Conservation (phyloP, 2,113 vertebrate species). For the Fulica atra region DNA sequence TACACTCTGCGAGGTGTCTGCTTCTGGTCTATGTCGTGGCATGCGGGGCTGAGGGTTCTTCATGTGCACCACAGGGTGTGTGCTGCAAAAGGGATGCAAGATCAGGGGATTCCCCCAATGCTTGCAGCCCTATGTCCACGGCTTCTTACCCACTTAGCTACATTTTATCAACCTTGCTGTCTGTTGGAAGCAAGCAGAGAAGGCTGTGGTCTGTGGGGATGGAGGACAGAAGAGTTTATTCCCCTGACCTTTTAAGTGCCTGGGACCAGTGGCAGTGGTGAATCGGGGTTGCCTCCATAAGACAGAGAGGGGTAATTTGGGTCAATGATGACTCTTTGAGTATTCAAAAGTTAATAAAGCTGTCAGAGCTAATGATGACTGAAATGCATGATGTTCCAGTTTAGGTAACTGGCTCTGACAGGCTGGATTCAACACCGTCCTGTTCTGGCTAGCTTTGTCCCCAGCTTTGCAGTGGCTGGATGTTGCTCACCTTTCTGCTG, state of each 20-base stretch:
- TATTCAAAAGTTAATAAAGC: not conserved
- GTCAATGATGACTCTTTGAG: not conserved
- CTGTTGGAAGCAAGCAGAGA: not conserved
- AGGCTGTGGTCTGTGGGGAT: not conserved
- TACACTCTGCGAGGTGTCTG: not conserved
- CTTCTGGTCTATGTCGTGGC: not conserved
- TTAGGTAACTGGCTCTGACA: not conserved
- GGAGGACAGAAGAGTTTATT: not conserved
- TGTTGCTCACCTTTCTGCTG: not conserved
- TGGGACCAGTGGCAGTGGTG: not conserved
- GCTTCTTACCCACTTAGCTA: not conserved
- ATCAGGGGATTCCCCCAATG: not conserved
- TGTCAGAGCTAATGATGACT: not conserved
- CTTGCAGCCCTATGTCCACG: not conserved
- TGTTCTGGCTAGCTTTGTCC: not conserved
- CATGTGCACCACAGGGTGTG: not conserved
- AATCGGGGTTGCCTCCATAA: not conserved
- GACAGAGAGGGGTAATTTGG: not conserved
- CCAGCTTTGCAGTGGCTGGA: not conserved
- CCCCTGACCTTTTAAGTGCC: not conserved
- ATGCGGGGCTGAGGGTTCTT: not conserved
- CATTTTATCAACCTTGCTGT: not conserved
- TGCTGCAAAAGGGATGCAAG: not conserved
- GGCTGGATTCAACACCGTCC: not conserved
- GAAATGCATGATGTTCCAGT: not conserved